Conservation (phyloP, 2,113 vertebrate genomes). For the Cinclus cinclus region DNA sequence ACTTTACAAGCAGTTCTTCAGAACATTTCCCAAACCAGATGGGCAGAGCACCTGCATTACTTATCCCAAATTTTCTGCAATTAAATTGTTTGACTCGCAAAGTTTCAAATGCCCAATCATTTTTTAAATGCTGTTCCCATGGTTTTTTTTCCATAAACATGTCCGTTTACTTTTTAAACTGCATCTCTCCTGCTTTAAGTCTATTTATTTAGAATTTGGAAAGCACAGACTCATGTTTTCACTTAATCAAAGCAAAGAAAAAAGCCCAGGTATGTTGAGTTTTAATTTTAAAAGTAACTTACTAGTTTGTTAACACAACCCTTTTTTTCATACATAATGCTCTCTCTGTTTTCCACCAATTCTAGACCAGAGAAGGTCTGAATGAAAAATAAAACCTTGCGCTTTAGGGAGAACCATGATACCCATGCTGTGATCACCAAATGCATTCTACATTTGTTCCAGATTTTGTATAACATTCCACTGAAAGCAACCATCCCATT, state of each 20-base stretch:
- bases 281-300: background rate
- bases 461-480: background rate
- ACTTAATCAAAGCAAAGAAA: background rate
- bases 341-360: background rate
- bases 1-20: background rate
- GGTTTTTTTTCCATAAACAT: background rate
- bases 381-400: background rate
- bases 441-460: background rate
- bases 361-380: background rate
- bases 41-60: background rate
- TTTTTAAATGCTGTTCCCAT: background rate
- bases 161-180: background rate
- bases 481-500: background rate
- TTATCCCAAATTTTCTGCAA: background rate
- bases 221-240: background rate
- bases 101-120: background rate
- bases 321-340: background rate
- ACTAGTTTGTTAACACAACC: background rate
- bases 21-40: background rate
- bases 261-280: background rate
- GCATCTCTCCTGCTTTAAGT: background rate
- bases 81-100: background rate
- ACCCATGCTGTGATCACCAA: background rate
- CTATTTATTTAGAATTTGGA: background rate
- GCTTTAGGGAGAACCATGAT: background rate